These are phyloP conservation scores for Hypomesus transpacificus DNA, from an alignment of 2,113 vertebrate genomes.

Conservation along the genomic window DNA sequence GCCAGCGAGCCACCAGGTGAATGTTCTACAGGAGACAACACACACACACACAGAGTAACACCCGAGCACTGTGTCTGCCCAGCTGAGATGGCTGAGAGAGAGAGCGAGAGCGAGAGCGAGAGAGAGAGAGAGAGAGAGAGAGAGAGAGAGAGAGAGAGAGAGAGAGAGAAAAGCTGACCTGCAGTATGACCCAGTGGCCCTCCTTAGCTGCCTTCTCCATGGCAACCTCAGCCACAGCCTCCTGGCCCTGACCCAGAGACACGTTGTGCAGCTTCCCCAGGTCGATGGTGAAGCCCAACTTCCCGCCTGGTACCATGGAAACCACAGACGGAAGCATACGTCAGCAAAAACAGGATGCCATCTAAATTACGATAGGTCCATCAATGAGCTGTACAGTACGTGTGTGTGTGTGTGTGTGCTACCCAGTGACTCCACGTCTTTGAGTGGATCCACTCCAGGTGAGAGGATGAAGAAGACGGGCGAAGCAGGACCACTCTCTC, in stretches of 20 bases:
- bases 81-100: neutral
- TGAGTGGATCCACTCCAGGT: conserved; percentile 66
- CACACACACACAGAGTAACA: neutral
- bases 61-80: too few species aligned
- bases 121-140: neutral
- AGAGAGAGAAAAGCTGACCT: conserved; percentile 64
- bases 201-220: conserved; percentile 82
- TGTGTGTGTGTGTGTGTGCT: conserved; percentile 23
- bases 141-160: neutral
- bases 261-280: conserved; percentile 81
- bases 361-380: neutral
- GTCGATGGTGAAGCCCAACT: conserved; percentile 80
- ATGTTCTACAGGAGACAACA: conserved; percentile 71
- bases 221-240: conserved; percentile 78
- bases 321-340: neutral
- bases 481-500: conserved; percentile 69
- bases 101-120: neutral
- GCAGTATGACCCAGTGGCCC: conserved; percentile 86
- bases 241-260: conserved; percentile 80
- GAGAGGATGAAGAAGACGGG: conserved; percentile 71
- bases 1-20: conserved; percentile 74
- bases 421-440: conserved; percentile 69
- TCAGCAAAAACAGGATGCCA: neutral
- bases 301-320: conserved; percentile 61
- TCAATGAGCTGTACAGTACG: too few species aligned